phyloP scores from a whole-genome alignment of 2,113 vertebrate genomes.

The Electrona antarctica region DNA sequence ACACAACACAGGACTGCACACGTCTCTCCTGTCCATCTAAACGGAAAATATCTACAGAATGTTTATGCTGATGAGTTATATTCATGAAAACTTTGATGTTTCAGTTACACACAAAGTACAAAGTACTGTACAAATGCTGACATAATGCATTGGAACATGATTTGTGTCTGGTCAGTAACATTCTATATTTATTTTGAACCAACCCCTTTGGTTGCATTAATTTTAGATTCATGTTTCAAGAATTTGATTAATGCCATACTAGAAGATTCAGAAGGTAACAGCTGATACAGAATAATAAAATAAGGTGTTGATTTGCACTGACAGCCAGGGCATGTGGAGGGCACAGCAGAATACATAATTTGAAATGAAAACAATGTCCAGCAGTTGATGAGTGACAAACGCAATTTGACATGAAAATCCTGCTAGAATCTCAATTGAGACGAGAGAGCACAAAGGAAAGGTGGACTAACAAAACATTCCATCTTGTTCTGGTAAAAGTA shows the following conservation, averaged over 20 bases:
- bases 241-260: background rate
- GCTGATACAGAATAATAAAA: background rate
- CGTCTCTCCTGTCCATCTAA: too few species aligned
- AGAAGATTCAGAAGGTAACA: background rate
- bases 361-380: constrained; percentile 20
- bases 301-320: constrained; percentile 18
- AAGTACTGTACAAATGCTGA: too few species aligned
- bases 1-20: too few species aligned
- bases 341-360: background rate
- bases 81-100: too few species aligned
- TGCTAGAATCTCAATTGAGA: constrained; percentile 21
- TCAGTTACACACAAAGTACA: too few species aligned
- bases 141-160: too few species aligned
- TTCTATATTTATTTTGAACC: too few species aligned
- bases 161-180: too few species aligned
- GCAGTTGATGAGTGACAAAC: constrained; percentile 19
- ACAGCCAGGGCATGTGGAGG: constrained; percentile 3
- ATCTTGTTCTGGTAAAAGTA: constrained; percentile 37
- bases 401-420: constrained; percentile 25
- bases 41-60: too few species aligned
- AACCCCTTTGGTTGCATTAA: too few species aligned
- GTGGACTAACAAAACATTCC: constrained; percentile 22
- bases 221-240: too few species aligned
- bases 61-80: too few species aligned
- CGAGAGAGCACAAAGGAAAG: constrained; percentile 16